A percentile compares a stretch with the other conserved stretches of the same genome.
Evolutionary conservation across 2,888 invertebrate species (phyloP).

Genomic region (Acronicta aceris): DNA sequence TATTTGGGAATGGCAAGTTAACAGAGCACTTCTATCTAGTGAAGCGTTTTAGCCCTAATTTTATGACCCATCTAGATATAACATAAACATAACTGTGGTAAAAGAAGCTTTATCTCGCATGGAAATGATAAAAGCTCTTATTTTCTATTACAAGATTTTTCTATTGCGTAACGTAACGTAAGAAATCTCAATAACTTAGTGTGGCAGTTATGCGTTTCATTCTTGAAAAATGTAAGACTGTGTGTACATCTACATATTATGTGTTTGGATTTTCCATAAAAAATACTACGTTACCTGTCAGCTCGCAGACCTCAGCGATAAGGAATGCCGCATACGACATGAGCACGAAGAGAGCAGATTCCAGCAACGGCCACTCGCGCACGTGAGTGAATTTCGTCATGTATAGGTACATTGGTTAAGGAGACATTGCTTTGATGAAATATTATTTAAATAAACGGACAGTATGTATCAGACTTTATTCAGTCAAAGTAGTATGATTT

Average conservation of each 20-base stretch:
- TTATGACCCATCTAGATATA: too few relatives aligned
- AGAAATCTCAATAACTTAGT: too few relatives aligned
- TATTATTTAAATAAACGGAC: neutral
- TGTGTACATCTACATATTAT: too few relatives aligned
- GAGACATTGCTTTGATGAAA: conserved; percentile 46
- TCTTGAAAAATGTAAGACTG: too few relatives aligned
- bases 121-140: too few relatives aligned
- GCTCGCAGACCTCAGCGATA: conserved; percentile 97
- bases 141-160: too few relatives aligned
- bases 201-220: too few relatives aligned
- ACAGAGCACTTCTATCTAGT: conserved; percentile 25
- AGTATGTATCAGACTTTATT: too few relatives aligned
- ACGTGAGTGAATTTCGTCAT: conserved; percentile 98
- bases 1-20: conserved; percentile 10
- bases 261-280: neutral
- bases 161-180: too few relatives aligned
- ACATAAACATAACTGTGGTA: too few relatives aligned
- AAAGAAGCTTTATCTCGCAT: too few relatives aligned
- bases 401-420: conserved; percentile 85
- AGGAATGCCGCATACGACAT: conserved; percentile 99
- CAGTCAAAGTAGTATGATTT: neutral
- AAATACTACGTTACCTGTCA: conserved; percentile 92
- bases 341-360: conserved; percentile 98
- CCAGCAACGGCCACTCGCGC: conserved; percentile 97
- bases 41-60: conserved; percentile 19